phyloP scores from a whole-genome alignment of 2,888 invertebrate species.

The Drosophila suboccidentalis region DNA sequence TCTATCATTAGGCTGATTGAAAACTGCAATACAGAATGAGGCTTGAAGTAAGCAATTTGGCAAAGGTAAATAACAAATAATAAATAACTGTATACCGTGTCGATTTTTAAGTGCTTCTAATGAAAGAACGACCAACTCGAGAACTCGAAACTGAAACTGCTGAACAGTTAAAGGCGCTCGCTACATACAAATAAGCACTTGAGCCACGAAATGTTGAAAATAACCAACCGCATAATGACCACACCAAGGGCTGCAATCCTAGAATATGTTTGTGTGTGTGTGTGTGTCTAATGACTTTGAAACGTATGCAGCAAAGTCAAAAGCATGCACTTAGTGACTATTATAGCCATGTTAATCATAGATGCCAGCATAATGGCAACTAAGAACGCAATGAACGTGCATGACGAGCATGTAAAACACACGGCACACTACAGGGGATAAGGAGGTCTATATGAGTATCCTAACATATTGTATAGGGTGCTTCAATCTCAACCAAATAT shows the following conservation, averaged over 20 bases:
- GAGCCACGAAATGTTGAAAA: slow-evolving; percentile 73
- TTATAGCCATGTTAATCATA: slow-evolving; percentile 76
- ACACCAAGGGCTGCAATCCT: slow-evolving; percentile 44
- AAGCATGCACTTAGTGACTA: slow-evolving; percentile 79
- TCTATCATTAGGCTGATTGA: slow-evolving; percentile 77
- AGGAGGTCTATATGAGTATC: slow-evolving; percentile 8
- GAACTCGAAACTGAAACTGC: slow-evolving; percentile 47
- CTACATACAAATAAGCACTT: slow-evolving; percentile 69
- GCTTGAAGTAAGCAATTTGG: slow-evolving; percentile 70
- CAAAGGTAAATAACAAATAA: slow-evolving; percentile 74
- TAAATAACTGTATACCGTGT: slow-evolving; percentile 74
- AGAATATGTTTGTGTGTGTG: slow-evolving; percentile 23
- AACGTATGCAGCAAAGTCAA: slow-evolving; percentile 68
- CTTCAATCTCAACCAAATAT: slow-evolving; percentile 32
- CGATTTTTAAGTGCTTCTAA: slow-evolving; percentile 77
- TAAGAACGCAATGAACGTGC: slow-evolving; percentile 64
- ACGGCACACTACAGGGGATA: neutral
- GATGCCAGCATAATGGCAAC: slow-evolving; percentile 70
- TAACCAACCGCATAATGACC: slow-evolving; percentile 78
- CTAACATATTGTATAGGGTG: slow-evolving; percentile 10
- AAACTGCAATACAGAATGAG: slow-evolving; percentile 55
- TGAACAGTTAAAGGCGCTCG: slow-evolving; percentile 53
- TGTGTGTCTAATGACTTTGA: slow-evolving; percentile 66
- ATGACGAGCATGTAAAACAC: slow-evolving; percentile 50
- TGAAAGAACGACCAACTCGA: slow-evolving; percentile 55